Evolutionary conservation across 1,140 invertebrate species (phyloP).

Genomic region (Pogonomyrmex californicus): DNA sequence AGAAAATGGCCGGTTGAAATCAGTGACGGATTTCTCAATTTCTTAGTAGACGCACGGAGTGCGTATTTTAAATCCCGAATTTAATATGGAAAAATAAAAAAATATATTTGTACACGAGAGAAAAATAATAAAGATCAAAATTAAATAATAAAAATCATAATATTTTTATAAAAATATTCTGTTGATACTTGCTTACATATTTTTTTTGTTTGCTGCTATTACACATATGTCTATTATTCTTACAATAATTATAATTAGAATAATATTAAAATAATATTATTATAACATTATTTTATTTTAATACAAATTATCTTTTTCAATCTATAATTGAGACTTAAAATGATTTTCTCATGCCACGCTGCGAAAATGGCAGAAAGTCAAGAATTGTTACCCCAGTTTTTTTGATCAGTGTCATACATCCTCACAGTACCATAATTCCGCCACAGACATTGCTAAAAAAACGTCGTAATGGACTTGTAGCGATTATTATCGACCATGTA

Average conservation of each 20-base stretch:
- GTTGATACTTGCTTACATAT: not conserved
- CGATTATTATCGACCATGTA: slow-evolving; percentile 72
- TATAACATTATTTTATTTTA: not conserved
- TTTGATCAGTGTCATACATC: too few species aligned
- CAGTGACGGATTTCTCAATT: slow-evolving; percentile 42
- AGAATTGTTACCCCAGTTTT: slow-evolving; percentile 22
- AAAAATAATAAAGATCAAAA: not conserved
- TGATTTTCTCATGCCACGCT: slow-evolving; percentile 13
- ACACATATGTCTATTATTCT: not conserved
- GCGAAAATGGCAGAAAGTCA: slow-evolving; percentile 56
- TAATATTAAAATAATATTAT: not conserved
- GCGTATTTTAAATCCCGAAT: not conserved
- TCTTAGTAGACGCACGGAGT: not conserved
- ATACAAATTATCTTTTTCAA: not conserved
- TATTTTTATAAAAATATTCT: not conserved
- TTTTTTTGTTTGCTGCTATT: not conserved
- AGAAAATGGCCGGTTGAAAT: slow-evolving; percentile 43
- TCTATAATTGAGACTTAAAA: slow-evolving; percentile 21
- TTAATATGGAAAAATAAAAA: not conserved
- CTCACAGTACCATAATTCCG: slow-evolving; percentile 53
- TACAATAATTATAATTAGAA: not conserved
- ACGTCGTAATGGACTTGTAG: slow-evolving; percentile 71
- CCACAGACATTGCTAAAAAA: slow-evolving; percentile 72
- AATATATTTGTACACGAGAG: not conserved
- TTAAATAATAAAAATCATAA: not conserved